These are phyloP conservation scores for Phymatocera aterrima DNA, from an alignment of 2,888 invertebrate species.

Conservation along the genomic window DNA sequence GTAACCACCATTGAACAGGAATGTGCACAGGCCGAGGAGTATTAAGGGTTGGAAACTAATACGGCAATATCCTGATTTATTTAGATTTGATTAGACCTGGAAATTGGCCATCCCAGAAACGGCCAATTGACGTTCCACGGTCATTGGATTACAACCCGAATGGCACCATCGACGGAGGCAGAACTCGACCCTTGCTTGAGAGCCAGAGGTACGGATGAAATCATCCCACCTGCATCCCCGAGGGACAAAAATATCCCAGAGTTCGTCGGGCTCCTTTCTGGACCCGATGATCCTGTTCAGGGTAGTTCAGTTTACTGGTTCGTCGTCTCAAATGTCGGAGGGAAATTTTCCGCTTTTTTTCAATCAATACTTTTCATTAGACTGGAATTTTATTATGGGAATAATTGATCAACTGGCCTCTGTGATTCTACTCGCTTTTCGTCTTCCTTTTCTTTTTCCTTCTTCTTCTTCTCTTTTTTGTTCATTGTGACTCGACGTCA, in stretches of 20 bases:
- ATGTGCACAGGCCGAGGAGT: conserved; percentile 1
- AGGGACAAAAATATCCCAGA: conserved; percentile 41
- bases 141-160: conserved; percentile 42
- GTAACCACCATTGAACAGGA: not conserved
- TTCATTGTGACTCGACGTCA: not conserved
- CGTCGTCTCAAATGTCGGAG: not conserved
- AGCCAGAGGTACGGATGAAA: conserved; percentile 9
- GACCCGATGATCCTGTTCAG: conserved; percentile 17
- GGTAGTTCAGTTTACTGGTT: conserved; percentile 35
- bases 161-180: conserved; percentile 11
- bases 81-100: conserved; percentile 58
- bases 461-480: not conserved
- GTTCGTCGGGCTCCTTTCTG: conserved; percentile 8
- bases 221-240: conserved; percentile 40
- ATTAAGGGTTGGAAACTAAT: conserved; percentile 36
- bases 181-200: conserved; percentile 28
- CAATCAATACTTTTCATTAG: not conserved
- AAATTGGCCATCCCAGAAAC: conserved; percentile 60
- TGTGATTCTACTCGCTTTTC: not conserved
- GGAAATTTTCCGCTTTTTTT: not conserved
- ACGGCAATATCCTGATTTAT: conserved; percentile 53
- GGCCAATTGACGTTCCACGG: conserved; percentile 52
- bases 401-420: not conserved
- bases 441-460: not conserved
- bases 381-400: not conserved